Evolutionary conservation across 2,888 invertebrate genomes (phyloP).

Genomic region (Harpalus rufipes): DNA sequence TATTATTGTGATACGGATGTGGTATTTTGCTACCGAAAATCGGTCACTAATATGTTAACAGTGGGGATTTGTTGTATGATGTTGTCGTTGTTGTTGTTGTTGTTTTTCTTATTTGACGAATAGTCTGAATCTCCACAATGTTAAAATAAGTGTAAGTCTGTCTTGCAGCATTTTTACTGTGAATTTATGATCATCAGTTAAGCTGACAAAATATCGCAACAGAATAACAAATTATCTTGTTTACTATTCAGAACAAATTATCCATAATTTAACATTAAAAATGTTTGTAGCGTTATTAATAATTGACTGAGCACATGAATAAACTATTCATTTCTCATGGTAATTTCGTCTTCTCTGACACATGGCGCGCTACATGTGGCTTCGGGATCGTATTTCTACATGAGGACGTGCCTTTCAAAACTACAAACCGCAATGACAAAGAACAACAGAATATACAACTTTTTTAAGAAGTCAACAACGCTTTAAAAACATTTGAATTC

Average conservation of each 20-base stretch:
- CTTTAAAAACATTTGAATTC: constrained; percentile 11
- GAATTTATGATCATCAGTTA: constrained; percentile 22
- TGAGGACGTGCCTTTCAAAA: background rate
- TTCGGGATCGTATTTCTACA: constrained; percentile 42
- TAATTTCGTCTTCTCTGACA: constrained; percentile 35
- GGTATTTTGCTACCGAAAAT: too few species aligned
- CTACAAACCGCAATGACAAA: constrained; percentile 3
- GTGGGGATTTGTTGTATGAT: too few species aligned
- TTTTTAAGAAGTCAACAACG: background rate
- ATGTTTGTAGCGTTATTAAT: constrained; percentile 45
- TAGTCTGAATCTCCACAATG: too few species aligned
- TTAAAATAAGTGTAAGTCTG: too few species aligned
- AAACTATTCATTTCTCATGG: constrained; percentile 51
- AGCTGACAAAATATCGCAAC: constrained; percentile 25
- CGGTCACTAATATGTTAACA: too few species aligned
- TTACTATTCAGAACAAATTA: constrained; percentile 56
- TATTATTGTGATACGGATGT: too few species aligned
- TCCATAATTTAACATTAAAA: constrained; percentile 57
- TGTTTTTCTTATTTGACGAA: too few species aligned
- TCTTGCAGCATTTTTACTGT: constrained; percentile 12
- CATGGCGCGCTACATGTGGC: constrained; percentile 23
- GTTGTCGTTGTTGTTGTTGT: too few species aligned
- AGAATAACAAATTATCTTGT: constrained; percentile 52
- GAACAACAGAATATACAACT: background rate
- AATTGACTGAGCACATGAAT: constrained; percentile 51